These are phyloP conservation scores for Caenorhabditis sp. DNA, from an alignment of 2,888 invertebrate genomes.

Conservation along the genomic window DNA sequence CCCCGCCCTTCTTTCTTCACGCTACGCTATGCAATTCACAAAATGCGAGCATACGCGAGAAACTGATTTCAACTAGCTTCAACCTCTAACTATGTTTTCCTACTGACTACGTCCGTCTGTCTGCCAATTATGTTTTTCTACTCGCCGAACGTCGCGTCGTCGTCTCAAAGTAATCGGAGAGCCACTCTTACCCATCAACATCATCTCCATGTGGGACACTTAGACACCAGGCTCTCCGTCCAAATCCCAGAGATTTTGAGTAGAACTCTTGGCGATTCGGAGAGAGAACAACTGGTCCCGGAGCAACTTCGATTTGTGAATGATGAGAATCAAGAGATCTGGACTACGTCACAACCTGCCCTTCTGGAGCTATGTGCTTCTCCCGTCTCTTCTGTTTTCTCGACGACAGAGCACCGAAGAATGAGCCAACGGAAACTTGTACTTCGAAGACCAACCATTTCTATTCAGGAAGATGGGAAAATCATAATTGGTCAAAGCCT, in stretches of 20 bases:
- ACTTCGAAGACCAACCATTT: constrained; percentile 76
- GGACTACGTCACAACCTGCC: constrained; percentile 1
- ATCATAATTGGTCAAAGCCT: constrained; percentile 76
- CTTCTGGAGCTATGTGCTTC: constrained; percentile 60
- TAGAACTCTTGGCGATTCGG: constrained; percentile 33
- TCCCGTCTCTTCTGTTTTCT: constrained; percentile 72
- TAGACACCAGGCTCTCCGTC: constrained; percentile 61
- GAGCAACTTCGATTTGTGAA: constrained; percentile 38
- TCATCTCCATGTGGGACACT: constrained; percentile 59
- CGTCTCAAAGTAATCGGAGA: constrained; percentile 34
- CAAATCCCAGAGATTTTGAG: constrained; percentile 63
- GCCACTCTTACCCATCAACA: constrained; percentile 48
- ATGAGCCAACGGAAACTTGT: constrained; percentile 54
- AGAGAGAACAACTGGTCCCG: constrained; percentile 24
- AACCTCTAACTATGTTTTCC: constrained; percentile 45
- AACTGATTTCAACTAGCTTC: constrained; percentile 48
- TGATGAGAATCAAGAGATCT: constrained; percentile 42
- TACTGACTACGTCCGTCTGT: not conserved
- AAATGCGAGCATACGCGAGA: constrained; percentile 49
- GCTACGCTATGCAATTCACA: constrained; percentile 56
- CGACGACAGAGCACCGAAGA: constrained; percentile 61
- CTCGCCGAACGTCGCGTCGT: constrained; percentile 68
- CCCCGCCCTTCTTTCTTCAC: constrained; percentile 52
- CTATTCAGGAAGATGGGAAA: constrained; percentile 77
- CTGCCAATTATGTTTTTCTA: constrained; percentile 72